Conservation (phyloP, 2,888 invertebrate species). For the Polyploca ridens region DNA sequence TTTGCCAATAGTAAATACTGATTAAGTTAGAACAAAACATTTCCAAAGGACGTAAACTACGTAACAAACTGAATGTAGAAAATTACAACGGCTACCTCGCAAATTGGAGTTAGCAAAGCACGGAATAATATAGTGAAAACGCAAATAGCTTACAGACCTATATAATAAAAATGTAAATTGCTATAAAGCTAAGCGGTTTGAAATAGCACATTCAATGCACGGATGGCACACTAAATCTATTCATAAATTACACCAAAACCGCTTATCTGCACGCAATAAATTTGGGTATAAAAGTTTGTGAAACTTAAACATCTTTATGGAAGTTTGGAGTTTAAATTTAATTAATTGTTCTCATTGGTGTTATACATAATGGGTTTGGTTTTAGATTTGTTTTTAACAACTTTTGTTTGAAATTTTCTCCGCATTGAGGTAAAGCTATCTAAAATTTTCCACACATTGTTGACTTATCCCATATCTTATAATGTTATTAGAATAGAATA, state of each 20-base stretch:
- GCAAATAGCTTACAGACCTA: slow-evolving; percentile 33
- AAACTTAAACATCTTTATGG: slow-evolving; percentile 10
- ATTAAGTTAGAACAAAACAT: neutral
- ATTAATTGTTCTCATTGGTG: neutral
- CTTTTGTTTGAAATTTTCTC: neutral
- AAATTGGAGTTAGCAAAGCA: slow-evolving; percentile 19
- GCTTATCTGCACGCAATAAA: slow-evolving; percentile 55
- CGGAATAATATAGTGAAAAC: slow-evolving; percentile 29
- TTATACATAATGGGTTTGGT: neutral
- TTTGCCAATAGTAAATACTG: no score
- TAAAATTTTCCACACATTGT: no score
- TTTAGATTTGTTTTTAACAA: neutral
- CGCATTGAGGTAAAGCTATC: no score
- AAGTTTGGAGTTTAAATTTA: slow-evolving; percentile 9
- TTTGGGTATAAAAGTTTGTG: slow-evolving; percentile 22
- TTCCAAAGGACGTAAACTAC: neutral
- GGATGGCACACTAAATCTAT: slow-evolving; percentile 40
- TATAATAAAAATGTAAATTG: slow-evolving; percentile 65
- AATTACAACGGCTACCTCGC: slow-evolving; percentile 3
- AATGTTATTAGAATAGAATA: no score
- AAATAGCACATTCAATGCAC: slow-evolving; percentile 37
- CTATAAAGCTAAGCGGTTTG: slow-evolving; percentile 46
- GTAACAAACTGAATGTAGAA: neutral
- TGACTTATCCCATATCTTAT: no score
- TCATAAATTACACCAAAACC: slow-evolving; percentile 54